Percentiles rank a stretch among this genome's conserved stretches.
Conservation (phyloP, 2,888 invertebrate species). For the Callyntrura guangdongensis region DNA sequence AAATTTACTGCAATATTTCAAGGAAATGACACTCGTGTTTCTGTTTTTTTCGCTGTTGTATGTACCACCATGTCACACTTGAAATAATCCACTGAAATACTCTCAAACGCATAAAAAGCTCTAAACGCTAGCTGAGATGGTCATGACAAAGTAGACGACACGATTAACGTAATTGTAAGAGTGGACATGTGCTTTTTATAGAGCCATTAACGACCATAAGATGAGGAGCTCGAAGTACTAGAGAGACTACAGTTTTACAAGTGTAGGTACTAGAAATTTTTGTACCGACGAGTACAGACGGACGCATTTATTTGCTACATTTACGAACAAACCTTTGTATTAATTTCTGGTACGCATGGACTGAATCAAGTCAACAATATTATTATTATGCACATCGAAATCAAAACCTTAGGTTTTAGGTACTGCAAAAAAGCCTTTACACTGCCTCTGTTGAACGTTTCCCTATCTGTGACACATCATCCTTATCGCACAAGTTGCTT, state of each 20-base stretch:
- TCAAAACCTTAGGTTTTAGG: background rate
- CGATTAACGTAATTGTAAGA: constrained; percentile 74
- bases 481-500: constrained; percentile 36
- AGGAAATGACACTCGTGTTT: constrained; percentile 6
- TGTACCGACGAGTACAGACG: no score
- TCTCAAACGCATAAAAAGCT: constrained; percentile 33
- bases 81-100: constrained; percentile 24
- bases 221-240: background rate
- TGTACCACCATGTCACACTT: background rate
- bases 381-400: constrained; percentile 8
- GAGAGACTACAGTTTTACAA: background rate
- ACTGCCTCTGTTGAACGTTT: constrained; percentile 2
- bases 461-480: constrained; percentile 30
- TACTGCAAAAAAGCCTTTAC: constrained; percentile 3
- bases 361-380: background rate
- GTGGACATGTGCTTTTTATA: constrained; percentile 77
- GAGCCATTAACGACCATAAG: constrained; percentile 63
- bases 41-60: background rate
- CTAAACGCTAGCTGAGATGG: background rate
- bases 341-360: background rate
- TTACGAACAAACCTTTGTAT: background rate
- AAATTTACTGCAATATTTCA: constrained; percentile 30
- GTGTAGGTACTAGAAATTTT: background rate
- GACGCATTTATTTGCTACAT: constrained; percentile 15
- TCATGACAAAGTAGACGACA: constrained; percentile 52